Conservation (phyloP, 2,888 invertebrate species). For the Bellardia bayeri region DNA sequence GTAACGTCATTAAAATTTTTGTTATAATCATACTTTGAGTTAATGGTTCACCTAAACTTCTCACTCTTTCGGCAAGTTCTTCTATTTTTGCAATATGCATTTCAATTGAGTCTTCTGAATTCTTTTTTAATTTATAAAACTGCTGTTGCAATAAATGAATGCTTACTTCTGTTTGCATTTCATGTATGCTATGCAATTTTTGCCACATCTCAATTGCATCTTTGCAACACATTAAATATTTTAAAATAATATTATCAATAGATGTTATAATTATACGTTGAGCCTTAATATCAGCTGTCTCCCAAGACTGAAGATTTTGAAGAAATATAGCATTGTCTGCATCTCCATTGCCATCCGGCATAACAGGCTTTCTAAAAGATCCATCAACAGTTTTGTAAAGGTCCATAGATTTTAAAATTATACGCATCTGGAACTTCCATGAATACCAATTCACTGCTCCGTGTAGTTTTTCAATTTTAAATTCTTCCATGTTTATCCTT, state of each 20-base stretch:
- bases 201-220: too few species aligned
- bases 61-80: conserved; percentile 3
- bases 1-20: conserved; percentile 33
- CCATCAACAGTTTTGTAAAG: conserved; percentile 10
- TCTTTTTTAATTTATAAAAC: too few species aligned
- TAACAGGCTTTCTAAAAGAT: not conserved
- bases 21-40: conserved; percentile 21
- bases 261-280: too few species aligned
- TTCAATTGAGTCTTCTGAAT: too few species aligned
- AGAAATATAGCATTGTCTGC: not conserved
- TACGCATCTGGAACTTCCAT: conserved; percentile 27
- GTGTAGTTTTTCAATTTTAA: conserved; percentile 1
- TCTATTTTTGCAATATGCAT: conserved; percentile 12
- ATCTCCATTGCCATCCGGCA: not conserved
- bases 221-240: too few species aligned
- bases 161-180: not conserved
- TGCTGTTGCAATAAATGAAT: too few species aligned
- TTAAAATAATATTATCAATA: too few species aligned
- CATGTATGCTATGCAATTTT: not conserved
- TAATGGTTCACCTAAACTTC: conserved; percentile 6
- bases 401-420: conserved; percentile 18
- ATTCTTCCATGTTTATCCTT: too few species aligned
- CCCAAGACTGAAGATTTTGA: too few species aligned
- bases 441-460: conserved; percentile 13
- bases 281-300: too few species aligned